A percentile compares a stretch with the other conserved stretches of the same genome.
These are phyloP conservation scores for Entosphenus tridentatus DNA, from an alignment of 2,113 vertebrate genomes.

Conservation along the genomic window DNA sequence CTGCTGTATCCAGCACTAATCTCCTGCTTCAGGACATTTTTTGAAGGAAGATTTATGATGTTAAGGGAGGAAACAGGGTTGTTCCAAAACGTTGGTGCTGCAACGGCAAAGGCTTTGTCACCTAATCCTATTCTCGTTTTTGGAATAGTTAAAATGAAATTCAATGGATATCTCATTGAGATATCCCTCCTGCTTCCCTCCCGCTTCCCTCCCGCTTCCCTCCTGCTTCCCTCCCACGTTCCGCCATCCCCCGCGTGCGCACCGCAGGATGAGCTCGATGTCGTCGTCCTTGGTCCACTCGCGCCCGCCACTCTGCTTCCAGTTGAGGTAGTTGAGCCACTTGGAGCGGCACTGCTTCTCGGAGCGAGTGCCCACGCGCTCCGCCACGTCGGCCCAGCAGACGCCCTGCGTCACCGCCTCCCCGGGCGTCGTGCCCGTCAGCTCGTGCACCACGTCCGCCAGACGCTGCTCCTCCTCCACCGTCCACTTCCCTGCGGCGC, in stretches of 20 bases:
- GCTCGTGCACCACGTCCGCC: slow-evolving; percentile 76
- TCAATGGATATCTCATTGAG: too few species aligned
- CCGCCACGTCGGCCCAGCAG: slow-evolving; percentile 82
- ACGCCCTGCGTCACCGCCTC: slow-evolving; percentile 83
- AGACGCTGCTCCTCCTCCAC: slow-evolving; percentile 80
- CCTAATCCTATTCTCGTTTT: too few species aligned
- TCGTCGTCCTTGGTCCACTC: slow-evolving; percentile 98
- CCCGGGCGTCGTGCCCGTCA: slow-evolving; percentile 67
- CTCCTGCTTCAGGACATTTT: too few species aligned
- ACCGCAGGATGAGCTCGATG: slow-evolving; percentile 70
- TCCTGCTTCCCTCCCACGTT: too few species aligned
- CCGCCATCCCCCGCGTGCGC: not conserved
- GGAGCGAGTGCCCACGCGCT: slow-evolving; percentile 67
- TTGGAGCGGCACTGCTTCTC: slow-evolving; percentile 97
- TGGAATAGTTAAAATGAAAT: too few species aligned
- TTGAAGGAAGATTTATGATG: too few species aligned
- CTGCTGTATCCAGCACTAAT: too few species aligned
- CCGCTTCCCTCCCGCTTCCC: too few species aligned
- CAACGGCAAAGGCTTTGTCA: too few species aligned
- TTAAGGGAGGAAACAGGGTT: too few species aligned
- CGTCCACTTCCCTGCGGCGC: slow-evolving; percentile 65
- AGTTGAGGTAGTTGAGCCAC: slow-evolving; percentile 98
- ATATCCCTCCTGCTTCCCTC: too few species aligned
- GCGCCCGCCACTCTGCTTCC: slow-evolving; percentile 93
- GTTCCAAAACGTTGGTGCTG: too few species aligned